Evolutionary conservation across 2,113 vertebrate genomes (phyloP).

Genomic region (Zosterops pallidus): DNA sequence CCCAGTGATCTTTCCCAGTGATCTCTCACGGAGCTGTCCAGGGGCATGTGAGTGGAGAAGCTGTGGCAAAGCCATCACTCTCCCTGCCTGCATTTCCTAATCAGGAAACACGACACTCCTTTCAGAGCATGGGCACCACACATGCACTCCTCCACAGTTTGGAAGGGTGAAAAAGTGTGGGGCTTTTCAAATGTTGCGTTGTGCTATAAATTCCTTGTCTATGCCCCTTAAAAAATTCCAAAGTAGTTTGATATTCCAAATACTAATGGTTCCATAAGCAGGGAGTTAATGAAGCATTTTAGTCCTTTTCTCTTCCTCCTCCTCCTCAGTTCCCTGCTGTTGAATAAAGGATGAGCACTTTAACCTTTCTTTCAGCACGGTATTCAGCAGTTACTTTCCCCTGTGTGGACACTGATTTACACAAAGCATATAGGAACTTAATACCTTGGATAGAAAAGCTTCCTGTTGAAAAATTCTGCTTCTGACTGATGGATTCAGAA

Average conservation of each 20-base stretch:
- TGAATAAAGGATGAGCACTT: background rate
- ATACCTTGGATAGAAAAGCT: background rate
- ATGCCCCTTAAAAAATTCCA: background rate
- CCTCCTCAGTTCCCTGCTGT: background rate
- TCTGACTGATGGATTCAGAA: background rate
- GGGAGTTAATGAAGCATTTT: background rate
- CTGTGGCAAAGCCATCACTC: background rate
- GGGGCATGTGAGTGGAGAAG: background rate
- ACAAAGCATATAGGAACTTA: background rate
- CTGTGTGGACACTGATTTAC: background rate
- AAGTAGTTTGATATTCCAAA: background rate
- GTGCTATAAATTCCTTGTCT: background rate
- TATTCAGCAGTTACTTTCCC: background rate
- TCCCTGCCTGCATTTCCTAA: background rate
- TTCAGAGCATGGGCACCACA: background rate
- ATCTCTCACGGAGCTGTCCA: background rate
- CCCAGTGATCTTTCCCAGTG: background rate
- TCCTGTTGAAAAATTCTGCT: background rate
- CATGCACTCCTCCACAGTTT: background rate
- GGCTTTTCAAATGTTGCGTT: background rate
- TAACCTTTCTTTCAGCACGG: background rate
- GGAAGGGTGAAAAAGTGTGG: background rate
- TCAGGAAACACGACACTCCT: rapidly evolving
- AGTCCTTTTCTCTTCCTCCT: background rate
- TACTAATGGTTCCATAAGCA: background rate